Conservation (phyloP, 2,888 invertebrate species). For the Agonopterix subpropinquella region DNA sequence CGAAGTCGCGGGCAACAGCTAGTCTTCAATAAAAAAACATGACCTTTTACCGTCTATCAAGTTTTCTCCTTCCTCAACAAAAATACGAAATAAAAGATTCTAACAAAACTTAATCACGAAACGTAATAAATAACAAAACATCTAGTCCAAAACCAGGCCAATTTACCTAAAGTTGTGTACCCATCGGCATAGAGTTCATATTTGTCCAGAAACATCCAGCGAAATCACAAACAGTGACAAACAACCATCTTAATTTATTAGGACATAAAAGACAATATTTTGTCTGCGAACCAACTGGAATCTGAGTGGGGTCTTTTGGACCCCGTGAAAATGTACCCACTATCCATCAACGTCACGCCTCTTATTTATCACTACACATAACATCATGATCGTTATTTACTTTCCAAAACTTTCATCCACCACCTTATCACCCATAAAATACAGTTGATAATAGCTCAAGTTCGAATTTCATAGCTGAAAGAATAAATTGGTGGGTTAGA, state of each 20-base stretch:
- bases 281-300: conserved; percentile 41
- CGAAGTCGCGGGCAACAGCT: too few species aligned
- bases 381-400: conserved; percentile 12
- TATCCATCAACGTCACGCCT: conserved; percentile 60
- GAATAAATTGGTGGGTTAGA: background rate
- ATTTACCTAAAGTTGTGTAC: too few species aligned
- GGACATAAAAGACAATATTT: conserved; percentile 39
- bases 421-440: background rate
- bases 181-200: too few species aligned
- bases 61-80: too few species aligned
- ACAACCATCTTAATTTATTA: conserved; percentile 18
- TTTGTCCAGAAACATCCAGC: too few species aligned
- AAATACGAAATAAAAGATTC: too few species aligned
- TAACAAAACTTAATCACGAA: too few species aligned
- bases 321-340: conserved; percentile 37
- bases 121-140: too few species aligned
- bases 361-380: conserved; percentile 56
- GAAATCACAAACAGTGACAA: conserved; percentile 1
- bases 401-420: background rate
- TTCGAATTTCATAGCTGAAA: background rate
- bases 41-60: too few species aligned
- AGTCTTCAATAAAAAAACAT: too few species aligned
- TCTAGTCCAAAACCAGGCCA: too few species aligned
- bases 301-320: conserved; percentile 36
- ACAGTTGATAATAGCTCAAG: too few species aligned